A percentile compares a stretch with the other conserved stretches of the same genome.
Conservation (phyloP, 2,888 invertebrate genomes). For the Epinotia brunnichana region DNA sequence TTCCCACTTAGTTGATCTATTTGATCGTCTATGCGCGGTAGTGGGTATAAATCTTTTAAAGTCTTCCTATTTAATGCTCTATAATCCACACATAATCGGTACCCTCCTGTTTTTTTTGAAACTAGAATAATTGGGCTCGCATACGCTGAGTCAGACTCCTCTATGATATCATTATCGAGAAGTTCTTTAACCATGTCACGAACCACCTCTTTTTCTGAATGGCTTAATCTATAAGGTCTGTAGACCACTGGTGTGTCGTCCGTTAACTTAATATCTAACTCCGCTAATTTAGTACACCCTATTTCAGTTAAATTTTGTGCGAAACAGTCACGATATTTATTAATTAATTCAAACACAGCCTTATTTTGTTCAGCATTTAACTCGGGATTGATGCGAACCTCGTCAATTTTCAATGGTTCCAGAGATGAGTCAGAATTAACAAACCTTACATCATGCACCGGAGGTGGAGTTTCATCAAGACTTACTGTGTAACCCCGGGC, state of each 20-base stretch:
- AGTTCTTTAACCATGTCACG: conserved; percentile 7
- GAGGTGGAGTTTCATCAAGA: neutral
- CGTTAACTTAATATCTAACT: conserved; percentile 14
- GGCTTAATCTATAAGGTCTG: conserved; percentile 12
- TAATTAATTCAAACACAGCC: conserved; percentile 5
- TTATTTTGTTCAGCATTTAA: neutral
- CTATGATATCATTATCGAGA: neutral
- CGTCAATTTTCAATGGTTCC: neutral
- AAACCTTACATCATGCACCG: neutral
- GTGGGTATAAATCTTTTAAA: conserved; percentile 39
- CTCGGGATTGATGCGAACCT: neutral
- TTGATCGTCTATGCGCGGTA: conserved; percentile 41
- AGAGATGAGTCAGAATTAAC: neutral
- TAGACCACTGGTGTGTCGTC: conserved; percentile 27
- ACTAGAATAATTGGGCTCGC: conserved; percentile 31
- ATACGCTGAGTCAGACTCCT: conserved; percentile 4
- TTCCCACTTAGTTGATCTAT: conserved; percentile 38
- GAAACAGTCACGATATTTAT: conserved; percentile 18
- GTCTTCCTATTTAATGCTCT: conserved; percentile 24
- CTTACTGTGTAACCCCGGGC: neutral
- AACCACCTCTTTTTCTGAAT: neutral
- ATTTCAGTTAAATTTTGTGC: conserved; percentile 21
- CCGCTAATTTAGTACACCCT: conserved; percentile 17
- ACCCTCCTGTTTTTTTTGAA: conserved; percentile 34
- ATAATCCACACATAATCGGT: conserved; percentile 20